Evolutionary conservation across 2,113 vertebrate species (phyloP).

Genomic region (Vombatus ursinus): DNA sequence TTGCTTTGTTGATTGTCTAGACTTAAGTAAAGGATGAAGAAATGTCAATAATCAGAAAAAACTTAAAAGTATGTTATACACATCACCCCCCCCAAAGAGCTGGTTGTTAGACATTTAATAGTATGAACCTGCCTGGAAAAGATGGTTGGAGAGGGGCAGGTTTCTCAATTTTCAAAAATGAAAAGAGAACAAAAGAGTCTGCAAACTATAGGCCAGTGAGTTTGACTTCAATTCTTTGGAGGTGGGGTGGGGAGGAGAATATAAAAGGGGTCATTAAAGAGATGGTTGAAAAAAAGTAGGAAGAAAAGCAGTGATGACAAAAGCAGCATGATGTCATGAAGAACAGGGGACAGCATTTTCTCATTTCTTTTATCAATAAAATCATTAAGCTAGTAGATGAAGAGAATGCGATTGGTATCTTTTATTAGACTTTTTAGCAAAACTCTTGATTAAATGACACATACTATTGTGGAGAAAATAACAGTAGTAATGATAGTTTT

Average conservation of each 20-base stretch:
- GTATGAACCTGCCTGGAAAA: background rate
- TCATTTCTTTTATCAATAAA: background rate
- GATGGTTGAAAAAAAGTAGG: background rate
- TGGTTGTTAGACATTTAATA: background rate
- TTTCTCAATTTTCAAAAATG: background rate
- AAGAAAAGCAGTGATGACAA: background rate
- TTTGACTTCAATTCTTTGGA: background rate
- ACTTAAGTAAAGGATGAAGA: background rate
- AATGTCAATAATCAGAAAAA: background rate
- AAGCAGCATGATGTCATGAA: background rate
- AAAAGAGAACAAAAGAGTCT: background rate
- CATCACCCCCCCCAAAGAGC: too few relatives aligned
- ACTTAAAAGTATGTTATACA: background rate
- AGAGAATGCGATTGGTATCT: background rate
- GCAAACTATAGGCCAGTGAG: background rate
- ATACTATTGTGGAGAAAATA: background rate
- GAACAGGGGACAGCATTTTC: background rate
- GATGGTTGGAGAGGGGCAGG: background rate
- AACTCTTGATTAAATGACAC: background rate
- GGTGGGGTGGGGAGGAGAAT: background rate
- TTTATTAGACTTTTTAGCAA: background rate
- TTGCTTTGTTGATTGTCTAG: background rate
- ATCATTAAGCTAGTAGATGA: background rate
- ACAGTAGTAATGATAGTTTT: background rate
- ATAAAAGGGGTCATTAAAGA: background rate